These are phyloP conservation scores for Cynaeus angustus DNA, from an alignment of 2,888 invertebrate genomes.

Conservation along the genomic window DNA sequence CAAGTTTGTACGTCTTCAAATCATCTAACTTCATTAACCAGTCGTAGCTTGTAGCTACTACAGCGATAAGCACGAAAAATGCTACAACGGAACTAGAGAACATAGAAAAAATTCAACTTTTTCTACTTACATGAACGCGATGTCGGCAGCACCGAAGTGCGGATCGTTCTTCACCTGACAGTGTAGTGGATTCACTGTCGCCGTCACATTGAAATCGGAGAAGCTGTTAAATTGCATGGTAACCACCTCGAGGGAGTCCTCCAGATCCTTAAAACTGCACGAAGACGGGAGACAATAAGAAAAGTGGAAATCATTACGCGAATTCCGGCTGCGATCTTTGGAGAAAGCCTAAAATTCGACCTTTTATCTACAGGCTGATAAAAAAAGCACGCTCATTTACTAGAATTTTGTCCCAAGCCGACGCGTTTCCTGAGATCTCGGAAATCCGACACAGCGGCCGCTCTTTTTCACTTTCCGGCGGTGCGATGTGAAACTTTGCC, in stretches of 20 bases:
- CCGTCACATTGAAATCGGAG: slow-evolving; percentile 50
- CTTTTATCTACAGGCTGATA: too few relatives aligned
- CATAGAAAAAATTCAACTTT: background rate
- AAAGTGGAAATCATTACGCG: slow-evolving; percentile 72
- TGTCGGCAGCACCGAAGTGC: slow-evolving; percentile 44
- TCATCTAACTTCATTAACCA: slow-evolving; percentile 52
- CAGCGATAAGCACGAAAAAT: slow-evolving; percentile 49
- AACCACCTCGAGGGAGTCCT: slow-evolving; percentile 60
- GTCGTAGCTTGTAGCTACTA: slow-evolving; percentile 57
- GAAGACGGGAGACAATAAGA: slow-evolving; percentile 77
- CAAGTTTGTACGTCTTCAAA: slow-evolving; percentile 48
- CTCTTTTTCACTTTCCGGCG: slow-evolving; percentile 46
- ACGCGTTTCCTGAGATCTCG: slow-evolving; percentile 53
- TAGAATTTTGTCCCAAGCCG: slow-evolving; percentile 58
- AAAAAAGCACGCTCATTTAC: slow-evolving; percentile 51
- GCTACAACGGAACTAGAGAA: slow-evolving; percentile 49
- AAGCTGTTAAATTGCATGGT: slow-evolving; percentile 49
- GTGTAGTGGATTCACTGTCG: slow-evolving; percentile 48
- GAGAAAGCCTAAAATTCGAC: slow-evolving; percentile 49
- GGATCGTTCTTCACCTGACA: slow-evolving; percentile 49
- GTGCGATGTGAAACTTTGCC: slow-evolving; percentile 72
- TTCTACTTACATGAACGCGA: slow-evolving; percentile 51
- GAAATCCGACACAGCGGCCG: background rate
- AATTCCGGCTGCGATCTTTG: slow-evolving; percentile 46
- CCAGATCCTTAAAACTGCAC: slow-evolving; percentile 74